Evolutionary conservation across 2,888 invertebrate genomes (phyloP).

Genomic region (Azorinus chamasolen): DNA sequence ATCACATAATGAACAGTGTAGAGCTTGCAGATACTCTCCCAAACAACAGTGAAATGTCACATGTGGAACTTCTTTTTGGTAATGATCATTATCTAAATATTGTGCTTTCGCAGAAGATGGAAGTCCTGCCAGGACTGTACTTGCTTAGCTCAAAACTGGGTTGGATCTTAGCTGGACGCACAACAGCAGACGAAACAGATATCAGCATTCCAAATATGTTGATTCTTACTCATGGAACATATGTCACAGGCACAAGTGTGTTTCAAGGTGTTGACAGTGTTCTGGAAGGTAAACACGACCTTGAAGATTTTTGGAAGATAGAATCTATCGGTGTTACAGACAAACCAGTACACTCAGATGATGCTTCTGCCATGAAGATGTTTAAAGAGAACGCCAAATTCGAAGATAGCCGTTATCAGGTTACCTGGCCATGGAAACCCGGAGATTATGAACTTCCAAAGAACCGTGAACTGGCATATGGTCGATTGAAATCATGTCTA

Average conservation of each 20-base stretch:
- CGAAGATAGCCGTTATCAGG: conserved; percentile 31
- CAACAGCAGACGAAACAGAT: conserved; percentile 12
- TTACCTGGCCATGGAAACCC: conserved; percentile 39
- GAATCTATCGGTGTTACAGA: conserved; percentile 33
- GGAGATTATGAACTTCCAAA: conserved; percentile 13
- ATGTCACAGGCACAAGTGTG: conserved; percentile 2
- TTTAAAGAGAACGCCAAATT: conserved; percentile 31
- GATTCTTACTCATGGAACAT: conserved; percentile 18
- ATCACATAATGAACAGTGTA: conserved; percentile 9
- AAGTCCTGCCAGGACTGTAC: conserved; percentile 31
- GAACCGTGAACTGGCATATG: conserved; percentile 31
- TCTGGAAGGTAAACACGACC: neutral
- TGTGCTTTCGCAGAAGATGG: conserved; percentile 20
- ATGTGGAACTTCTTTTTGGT: conserved; percentile 14
- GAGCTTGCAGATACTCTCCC: conserved; percentile 23
- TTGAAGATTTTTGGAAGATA: conserved; percentile 33
- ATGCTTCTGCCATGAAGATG: conserved; percentile 11
- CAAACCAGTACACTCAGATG: conserved; percentile 7
- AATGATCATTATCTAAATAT: conserved; percentile 32
- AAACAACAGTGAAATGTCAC: conserved; percentile 12
- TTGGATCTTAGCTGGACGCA: conserved; percentile 38
- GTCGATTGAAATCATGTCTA: conserved; percentile 23
- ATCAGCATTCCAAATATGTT: conserved; percentile 18
- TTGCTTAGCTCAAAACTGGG: conserved; percentile 26
- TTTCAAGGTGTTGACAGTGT: conserved; percentile 18